Percentiles rank a stretch among this genome's conserved stretches.
phyloP scores from a whole-genome alignment of 2,113 vertebrate genomes.

The Melanerpes formicivorus region DNA sequence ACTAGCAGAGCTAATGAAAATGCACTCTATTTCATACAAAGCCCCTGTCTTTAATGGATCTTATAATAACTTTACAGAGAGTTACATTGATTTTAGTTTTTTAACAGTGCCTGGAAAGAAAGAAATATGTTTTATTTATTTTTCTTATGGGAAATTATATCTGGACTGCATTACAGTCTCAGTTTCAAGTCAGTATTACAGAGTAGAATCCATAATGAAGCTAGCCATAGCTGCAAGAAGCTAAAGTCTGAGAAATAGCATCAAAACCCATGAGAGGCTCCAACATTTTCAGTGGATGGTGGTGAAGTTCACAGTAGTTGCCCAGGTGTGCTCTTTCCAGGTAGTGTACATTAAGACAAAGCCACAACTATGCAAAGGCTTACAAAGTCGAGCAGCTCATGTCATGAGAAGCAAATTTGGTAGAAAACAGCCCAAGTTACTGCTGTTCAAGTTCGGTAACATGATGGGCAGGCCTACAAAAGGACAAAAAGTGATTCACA shows the following conservation, averaged over 20 bases:
- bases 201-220: not conserved
- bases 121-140: not conserved
- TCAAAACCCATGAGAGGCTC: not conserved
- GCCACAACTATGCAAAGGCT: not conserved
- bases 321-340: not conserved
- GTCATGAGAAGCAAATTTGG: conserved; percentile 11
- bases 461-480: not conserved
- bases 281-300: not conserved
- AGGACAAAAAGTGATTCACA: conserved; percentile 11
- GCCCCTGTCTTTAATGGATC: not conserved
- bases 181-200: not conserved
- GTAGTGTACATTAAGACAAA: not conserved
- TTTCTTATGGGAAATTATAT: not conserved
- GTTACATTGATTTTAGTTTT: not conserved
- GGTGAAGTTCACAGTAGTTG: not conserved
- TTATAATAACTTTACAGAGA: not conserved
- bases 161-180: not conserved
- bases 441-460: not conserved
- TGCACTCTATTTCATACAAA: not conserved
- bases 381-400: not conserved
- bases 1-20: not conserved
- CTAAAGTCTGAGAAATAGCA: not conserved
- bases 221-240: not conserved
- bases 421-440: conserved; percentile 2
- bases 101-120: conserved; percentile 1